A percentile compares a stretch with the other conserved stretches of the same genome.
Conservation (phyloP, 1,140 invertebrate species). For the Drosophila kurseongensis region DNA sequence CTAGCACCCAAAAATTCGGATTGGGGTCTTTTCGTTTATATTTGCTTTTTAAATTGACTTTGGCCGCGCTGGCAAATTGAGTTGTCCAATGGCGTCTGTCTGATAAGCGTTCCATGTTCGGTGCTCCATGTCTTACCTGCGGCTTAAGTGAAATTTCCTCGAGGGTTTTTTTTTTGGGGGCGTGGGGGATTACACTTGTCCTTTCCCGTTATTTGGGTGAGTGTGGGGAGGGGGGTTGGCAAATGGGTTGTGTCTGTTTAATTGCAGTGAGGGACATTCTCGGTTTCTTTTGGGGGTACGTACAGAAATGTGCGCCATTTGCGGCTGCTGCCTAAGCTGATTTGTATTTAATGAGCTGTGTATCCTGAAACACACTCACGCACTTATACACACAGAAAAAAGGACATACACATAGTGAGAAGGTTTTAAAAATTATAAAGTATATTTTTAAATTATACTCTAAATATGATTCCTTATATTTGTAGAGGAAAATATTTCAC, state of each 20-base stretch:
- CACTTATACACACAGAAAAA: slow-evolving; percentile 13
- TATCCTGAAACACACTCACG: slow-evolving; percentile 31
- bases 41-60: slow-evolving; percentile 83
- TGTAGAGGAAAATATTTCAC: too few relatives aligned
- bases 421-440: too few relatives aligned
- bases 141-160: slow-evolving; percentile 73
- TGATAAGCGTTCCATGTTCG: slow-evolving; percentile 57
- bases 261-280: slow-evolving; percentile 48
- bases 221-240: background rate
- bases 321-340: slow-evolving; percentile 66
- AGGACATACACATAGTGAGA: too few relatives aligned
- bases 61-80: slow-evolving; percentile 66
- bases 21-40: slow-evolving; percentile 25
- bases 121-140: slow-evolving; percentile 61
- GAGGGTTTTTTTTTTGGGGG: background rate
- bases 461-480: too few relatives aligned
- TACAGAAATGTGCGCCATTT: slow-evolving; percentile 28
- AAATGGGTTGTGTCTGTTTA: slow-evolving; percentile 53
- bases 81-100: slow-evolving; percentile 50
- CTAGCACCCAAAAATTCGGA: background rate
- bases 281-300: background rate
- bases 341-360: slow-evolving; percentile 80
- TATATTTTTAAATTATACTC: too few relatives aligned
- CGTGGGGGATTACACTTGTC: slow-evolving; percentile 30
- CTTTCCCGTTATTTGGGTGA: background rate